A percentile compares a stretch with the other conserved stretches of the same genome.
phyloP scores from a whole-genome alignment of 92 coral and sea anemone species.

The Micromussa lordhowensis region DNA sequence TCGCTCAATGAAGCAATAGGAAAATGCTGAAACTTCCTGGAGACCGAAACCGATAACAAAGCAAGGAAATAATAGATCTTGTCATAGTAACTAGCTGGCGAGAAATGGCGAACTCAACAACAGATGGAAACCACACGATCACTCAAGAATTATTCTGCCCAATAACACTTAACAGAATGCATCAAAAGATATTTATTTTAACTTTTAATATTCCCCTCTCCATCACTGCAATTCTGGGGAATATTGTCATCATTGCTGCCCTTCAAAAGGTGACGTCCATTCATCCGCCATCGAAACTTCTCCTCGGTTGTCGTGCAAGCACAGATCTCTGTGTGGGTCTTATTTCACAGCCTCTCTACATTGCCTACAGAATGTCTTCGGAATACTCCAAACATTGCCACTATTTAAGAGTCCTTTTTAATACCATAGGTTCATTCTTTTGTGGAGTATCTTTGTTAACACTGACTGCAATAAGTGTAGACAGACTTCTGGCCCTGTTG shows the following conservation, averaged over 20 bases:
- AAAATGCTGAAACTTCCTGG: neutral
- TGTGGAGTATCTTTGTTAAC: conserved; percentile 5
- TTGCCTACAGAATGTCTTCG: neutral
- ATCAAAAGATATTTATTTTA: neutral
- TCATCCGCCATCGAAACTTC: conserved; percentile 6
- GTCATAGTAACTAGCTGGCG: neutral
- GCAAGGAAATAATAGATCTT: neutral
- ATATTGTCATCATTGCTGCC: neutral
- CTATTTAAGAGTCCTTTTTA: neutral
- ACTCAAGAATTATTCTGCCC: neutral
- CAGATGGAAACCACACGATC: neutral
- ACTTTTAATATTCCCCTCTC: neutral
- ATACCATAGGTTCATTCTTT: neutral
- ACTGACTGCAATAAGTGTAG: conserved; percentile 34
- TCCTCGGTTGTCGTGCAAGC: neutral
- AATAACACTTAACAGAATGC: neutral
- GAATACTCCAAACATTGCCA: neutral
- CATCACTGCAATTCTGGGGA: neutral
- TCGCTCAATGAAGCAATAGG: neutral
- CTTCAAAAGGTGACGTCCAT: neutral
- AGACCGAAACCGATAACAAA: neutral
- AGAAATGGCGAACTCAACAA: neutral
- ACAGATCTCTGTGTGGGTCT: conserved; percentile 11
- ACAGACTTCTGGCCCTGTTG: conserved; percentile 39
- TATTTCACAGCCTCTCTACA: neutral